These are phyloP conservation scores for Oreortyx pictus DNA, from an alignment of 2,797 vertebrate species.

Conservation along the genomic window DNA sequence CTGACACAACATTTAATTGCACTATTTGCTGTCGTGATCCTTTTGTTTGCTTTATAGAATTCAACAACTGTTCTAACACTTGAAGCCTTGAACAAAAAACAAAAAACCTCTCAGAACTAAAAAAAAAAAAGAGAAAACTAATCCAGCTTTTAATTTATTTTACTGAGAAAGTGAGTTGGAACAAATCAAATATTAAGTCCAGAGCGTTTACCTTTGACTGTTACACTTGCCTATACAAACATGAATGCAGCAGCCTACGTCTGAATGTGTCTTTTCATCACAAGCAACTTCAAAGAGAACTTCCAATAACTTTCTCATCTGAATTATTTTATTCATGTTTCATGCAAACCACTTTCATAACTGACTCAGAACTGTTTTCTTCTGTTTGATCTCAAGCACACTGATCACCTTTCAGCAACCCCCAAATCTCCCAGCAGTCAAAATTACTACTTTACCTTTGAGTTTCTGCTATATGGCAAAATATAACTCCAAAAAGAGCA, in stretches of 20 bases:
- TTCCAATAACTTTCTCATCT: not conserved
- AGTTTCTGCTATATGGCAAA: conserved; percentile 84
- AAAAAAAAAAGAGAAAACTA: not conserved
- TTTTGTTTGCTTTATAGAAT: conserved; percentile 87
- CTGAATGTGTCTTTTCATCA: not conserved
- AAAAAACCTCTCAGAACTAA: not conserved
- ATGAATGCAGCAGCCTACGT: not conserved
- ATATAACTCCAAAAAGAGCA: conserved; percentile 87
- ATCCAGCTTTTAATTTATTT: not conserved
- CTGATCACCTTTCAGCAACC: not conserved
- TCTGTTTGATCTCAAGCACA: not conserved
- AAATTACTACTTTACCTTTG: conserved; percentile 83
- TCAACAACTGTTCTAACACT: conserved; percentile 87
- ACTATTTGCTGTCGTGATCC: conserved; percentile 87
- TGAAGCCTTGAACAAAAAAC: conserved; percentile 81
- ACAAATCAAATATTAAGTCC: not conserved
- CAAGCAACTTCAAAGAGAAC: not conserved
- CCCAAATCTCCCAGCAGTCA: not conserved
- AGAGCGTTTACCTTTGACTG: not conserved
- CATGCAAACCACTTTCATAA: not conserved
- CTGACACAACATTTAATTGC: conserved; percentile 86
- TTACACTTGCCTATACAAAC: not conserved
- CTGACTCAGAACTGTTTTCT: not conserved
- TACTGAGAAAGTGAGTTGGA: not conserved
- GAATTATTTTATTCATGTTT: not conserved